Base-by-base conservation (phyloP, 2,888 invertebrate species). In the Arge pagana region DNA sequence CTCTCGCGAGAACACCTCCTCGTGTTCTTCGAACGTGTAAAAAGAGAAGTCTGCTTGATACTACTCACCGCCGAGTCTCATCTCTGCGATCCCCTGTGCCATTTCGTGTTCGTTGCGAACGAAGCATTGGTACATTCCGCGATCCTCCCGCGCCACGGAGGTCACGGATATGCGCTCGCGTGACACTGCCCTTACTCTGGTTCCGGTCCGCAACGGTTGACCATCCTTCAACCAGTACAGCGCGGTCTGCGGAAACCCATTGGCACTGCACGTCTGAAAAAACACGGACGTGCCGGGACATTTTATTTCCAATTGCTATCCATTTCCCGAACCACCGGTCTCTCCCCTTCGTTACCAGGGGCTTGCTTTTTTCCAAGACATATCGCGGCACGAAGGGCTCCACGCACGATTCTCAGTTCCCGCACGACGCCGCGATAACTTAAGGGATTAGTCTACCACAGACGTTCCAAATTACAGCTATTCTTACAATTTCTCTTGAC, bases 91-190 rank as follows among this genome's bases (percentile, higher is more conserved):
- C 57, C 77, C 76, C 62, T 79, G 78, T n/a, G 74, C 74, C 64
- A 76, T 76, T 57, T 77, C 77, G 50, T 74, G 69, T 58, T 78
- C 78, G 61, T 77, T 78, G 42, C 74, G 65, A 45, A 74, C 78
- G 54, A 78, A 68, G 60, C 79, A 79, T 59, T 78, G 78, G 66
- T 78, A 78, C 76, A 78, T 78, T 45, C 78, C 78, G 8, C 77
- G 74, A 62, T 78, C 78, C 56, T 78, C 78, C 54, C 77, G 72
- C 51, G 71, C 70, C 35, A 78, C 77, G 50, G 74, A 70, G 57
- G 70, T 71, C 51, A 79, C 71, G 61, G 80, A 79, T 56, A 83
- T 78, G 56, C 80, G 78, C 55, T 81, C 81, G 56, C 80, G 78
- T 5, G 81, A 77, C 53, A 76, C 62, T 59, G 74, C 71, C 59